Evolutionary conservation across 2,797 vertebrate genomes (phyloP).

Genomic region (Bucorvus abyssinicus): DNA sequence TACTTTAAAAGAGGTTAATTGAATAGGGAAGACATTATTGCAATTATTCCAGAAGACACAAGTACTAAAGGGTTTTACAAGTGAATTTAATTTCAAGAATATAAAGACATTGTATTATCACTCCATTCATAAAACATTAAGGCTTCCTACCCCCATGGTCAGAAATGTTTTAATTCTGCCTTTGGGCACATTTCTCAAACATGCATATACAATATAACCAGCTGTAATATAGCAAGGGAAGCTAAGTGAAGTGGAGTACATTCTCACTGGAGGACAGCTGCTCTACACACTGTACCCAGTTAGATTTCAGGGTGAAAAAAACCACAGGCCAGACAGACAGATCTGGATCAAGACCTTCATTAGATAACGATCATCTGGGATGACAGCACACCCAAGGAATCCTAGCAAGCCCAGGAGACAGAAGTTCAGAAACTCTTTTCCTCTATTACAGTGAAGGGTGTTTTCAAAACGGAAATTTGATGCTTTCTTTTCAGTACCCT

Average conservation of each 20-base stretch:
- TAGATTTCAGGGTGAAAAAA: not conserved
- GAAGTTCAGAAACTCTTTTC: not conserved
- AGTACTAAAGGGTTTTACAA: not conserved
- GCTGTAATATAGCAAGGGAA: not conserved
- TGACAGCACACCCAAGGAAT: not conserved
- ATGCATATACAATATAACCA: not conserved
- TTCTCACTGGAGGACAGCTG: not conserved
- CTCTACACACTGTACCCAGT: not conserved
- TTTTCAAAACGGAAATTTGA: not conserved
- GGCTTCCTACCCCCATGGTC: not conserved
- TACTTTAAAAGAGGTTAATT: slow-evolving; percentile 40
- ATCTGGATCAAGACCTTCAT: not conserved
- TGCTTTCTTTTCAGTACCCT: not conserved
- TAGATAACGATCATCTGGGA: not conserved
- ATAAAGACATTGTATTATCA: not conserved
- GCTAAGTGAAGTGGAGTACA: not conserved
- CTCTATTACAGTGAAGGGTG: not conserved
- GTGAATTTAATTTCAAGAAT: not conserved
- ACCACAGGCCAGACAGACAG: fast-evolving
- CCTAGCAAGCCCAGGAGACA: not conserved
- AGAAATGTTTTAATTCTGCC: not conserved
- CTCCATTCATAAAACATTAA: not conserved
- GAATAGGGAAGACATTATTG: not conserved
- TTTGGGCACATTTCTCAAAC: not conserved
- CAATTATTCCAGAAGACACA: slow-evolving; percentile 10